Base-by-base conservation (phyloP, 1,140 invertebrate species). In the Atta texana region DNA sequence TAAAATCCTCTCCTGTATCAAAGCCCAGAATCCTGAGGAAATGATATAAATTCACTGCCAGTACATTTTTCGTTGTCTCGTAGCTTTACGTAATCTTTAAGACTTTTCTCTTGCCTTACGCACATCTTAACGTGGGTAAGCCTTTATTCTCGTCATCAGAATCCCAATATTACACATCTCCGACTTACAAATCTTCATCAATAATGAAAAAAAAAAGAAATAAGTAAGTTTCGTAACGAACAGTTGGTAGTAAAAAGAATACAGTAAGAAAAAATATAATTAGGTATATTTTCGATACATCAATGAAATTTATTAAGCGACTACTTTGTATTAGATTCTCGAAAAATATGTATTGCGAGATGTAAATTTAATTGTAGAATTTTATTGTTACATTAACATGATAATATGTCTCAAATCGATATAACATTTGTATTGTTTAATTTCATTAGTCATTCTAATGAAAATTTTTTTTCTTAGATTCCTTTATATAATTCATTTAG, bases 21-120 rank as follows among this genome's bases (percentile, higher is more conserved):
- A 85, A 77, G 57, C 72, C 71, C 18, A 39, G 72, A 85, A 85
- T 61, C 57, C 81, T n/a, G 44, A 63, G 44, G 57, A 85, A 85
- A 76, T 76, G 72, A 77, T 76, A 85, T 63, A 85, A 85, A 85
- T 85, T 71, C 72, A 75, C 57, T 51, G 57, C 3, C 71, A 66
- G 39, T 24, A 28, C 14, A 12, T 24, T 59, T 39, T 34, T 28
- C 72, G 71, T 75, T 59, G 0, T 2, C n/a, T n/a, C 24, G 71
- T 34, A 34, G 4, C 6, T 34, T 34, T 34, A 34, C 31, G 31
- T 85, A 85, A 85, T 85, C 81, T 85, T n/a, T 7, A 59, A 82
- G 51, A 59, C 69, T n/a, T 69, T 57, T 31, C 21, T n/a, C 66
- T 81, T 71, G 51, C 21, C 69, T 57, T 71, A 82, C 78, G 53